Evolutionary conservation across 2,888 invertebrate species (phyloP), one percentile per base, ranked within the genome.

Genomic region (Drosophila testacea): DNA sequence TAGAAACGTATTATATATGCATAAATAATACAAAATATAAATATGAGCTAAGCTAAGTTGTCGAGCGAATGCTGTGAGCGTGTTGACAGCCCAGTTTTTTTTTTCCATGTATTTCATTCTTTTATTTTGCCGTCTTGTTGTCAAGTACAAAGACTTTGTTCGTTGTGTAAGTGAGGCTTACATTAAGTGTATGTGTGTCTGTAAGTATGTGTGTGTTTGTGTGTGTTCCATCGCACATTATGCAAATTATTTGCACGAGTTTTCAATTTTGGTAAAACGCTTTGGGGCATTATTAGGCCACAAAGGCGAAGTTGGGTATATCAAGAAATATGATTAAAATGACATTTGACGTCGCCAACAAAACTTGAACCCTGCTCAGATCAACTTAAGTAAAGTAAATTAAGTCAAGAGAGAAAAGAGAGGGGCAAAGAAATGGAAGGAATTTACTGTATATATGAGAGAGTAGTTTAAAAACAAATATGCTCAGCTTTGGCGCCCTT

Each of bases 201-300:
- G 22, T 38, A 16, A 28, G 30, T 47, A 16, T 52, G 66, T 50
- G 11, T 32, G 38, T 46, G 38, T 41, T 41, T 32, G 55, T 51
- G 39, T 39, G 60, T 59, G 42, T 64, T 48, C 28, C 60, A 32
- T 47, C 46, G 70, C 66, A 79, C 69, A 84, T 85, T 85, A 85
- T 88, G 85, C 73, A 85, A 85, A 85, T 85, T 81, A 88, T 88
- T 88, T 85, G 88, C 85, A 83, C 79, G 83, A 85, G 87, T 79
- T 88, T 85, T 85, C 88, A 85, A 85, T 85, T 83, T 85, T 79
- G 83, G 76, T 73, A 69, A 87, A 84, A 84, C 71, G 85, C 88
- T 85, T 81, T 81, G 66, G 88, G 83, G 77, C 63, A 77, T 81
- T 80, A 83, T 83, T 81, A 86, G 78, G 75, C 71, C 70, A 73